A percentile compares a stretch with the other conserved stretches of the same genome.
Conservation (phyloP, 2,797 vertebrate genomes). For the Lemur catta region DNA sequence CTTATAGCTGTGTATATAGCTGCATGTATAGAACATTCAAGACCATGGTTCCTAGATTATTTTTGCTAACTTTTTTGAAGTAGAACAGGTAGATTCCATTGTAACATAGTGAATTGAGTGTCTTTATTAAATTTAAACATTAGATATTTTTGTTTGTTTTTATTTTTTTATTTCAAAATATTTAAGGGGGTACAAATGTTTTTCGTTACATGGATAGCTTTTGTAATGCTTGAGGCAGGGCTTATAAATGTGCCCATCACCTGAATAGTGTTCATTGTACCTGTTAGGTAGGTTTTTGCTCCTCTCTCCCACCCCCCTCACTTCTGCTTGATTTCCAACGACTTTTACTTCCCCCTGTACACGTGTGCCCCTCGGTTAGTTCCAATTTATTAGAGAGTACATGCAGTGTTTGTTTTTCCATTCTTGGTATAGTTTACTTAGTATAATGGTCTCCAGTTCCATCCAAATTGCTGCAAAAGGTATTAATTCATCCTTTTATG, state of each 20-base stretch:
- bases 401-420: not conserved
- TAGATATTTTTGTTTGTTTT: not conserved
- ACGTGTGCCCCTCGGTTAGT: not conserved
- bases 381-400: not conserved
- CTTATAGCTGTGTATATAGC: not conserved
- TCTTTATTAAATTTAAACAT: conserved; percentile 29
- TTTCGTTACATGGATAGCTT: not conserved
- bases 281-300: not conserved
- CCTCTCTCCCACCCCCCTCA: accelerated
- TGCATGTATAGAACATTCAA: not conserved
- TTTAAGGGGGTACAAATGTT: not conserved
- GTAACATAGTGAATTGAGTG: not conserved
- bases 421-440: not conserved
- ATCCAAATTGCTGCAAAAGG: not conserved
- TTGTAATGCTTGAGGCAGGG: not conserved
- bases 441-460: not conserved
- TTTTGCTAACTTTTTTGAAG: not conserved
- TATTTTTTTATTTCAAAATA: not conserved
- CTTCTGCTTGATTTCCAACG: not conserved
- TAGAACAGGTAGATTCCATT: not conserved
- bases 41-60: not conserved
- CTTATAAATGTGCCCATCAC: not conserved
- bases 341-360: not conserved
- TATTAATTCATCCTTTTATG: not conserved
- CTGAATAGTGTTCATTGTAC: not conserved